Evolutionary conservation across 2,797 vertebrate species (phyloP).

Genomic region (Zenarchopterus dispar): DNA sequence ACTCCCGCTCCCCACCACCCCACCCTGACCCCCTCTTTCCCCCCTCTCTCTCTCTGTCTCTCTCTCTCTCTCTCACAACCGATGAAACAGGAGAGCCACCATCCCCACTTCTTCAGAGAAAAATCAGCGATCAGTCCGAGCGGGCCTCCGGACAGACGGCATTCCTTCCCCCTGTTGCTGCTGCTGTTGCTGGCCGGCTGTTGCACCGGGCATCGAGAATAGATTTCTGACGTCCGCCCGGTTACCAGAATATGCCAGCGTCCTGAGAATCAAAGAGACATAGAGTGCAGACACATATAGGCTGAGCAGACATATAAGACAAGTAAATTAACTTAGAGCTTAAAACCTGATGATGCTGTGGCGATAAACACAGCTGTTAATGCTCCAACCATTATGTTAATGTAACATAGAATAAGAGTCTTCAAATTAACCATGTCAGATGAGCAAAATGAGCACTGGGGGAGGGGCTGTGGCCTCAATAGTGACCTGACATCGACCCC

Average conservation of each 20-base stretch:
- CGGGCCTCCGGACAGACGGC: constrained; percentile 69
- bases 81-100: constrained; percentile 81
- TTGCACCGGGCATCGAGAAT: constrained; percentile 80
- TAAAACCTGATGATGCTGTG: constrained; percentile 2
- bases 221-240: constrained; percentile 79
- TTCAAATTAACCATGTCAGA: constrained; percentile 20
- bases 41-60: constrained; percentile 27
- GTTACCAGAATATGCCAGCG: constrained; percentile 79
- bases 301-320: constrained; percentile 10
- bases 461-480: constrained; percentile 10
- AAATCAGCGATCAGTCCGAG: constrained; percentile 68
- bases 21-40: constrained; percentile 14
- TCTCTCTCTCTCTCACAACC: constrained; percentile 42
- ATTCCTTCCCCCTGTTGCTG: constrained; percentile 77
- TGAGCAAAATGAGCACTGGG: neutral
- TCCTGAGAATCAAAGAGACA: constrained; percentile 75
- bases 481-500: constrained; percentile 58
- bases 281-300: constrained; percentile 43
- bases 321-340: neutral
- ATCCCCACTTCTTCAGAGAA: constrained; percentile 80
- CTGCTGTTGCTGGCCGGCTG: constrained; percentile 84
- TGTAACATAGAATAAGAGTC: neutral
- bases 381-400: constrained; percentile 7
- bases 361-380: constrained; percentile 9
- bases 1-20: constrained; percentile 26